These are phyloP conservation scores for Hartigia nigra DNA, from an alignment of 2,888 invertebrate genomes.

Conservation along the genomic window DNA sequence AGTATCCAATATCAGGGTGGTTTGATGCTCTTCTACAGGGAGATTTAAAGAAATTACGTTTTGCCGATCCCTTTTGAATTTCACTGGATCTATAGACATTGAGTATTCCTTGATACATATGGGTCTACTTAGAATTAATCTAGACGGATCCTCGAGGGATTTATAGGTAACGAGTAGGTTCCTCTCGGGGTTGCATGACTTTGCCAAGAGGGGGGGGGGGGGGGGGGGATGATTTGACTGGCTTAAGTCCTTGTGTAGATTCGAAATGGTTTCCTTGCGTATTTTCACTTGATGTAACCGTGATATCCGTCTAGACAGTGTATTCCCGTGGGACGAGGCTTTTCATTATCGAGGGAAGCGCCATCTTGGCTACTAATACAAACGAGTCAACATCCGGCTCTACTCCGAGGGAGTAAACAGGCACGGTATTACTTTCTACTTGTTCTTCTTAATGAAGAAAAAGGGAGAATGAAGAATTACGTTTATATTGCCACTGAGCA, in stretches of 20 bases:
- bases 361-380: slow-evolving; percentile 17
- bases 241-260: background rate
- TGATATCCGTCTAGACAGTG: background rate
- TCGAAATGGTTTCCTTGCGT: background rate
- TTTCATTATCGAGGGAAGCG: slow-evolving; percentile 19
- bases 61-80: background rate
- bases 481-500: background rate
- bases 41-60: background rate
- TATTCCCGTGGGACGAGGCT: background rate
- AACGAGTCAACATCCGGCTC: slow-evolving; percentile 25
- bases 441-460: slow-evolving; percentile 12
- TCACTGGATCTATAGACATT: background rate
- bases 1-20: slow-evolving; percentile 24
- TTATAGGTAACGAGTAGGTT: background rate
- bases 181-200: background rate
- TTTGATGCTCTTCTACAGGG: background rate
- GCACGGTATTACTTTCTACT: slow-evolving; percentile 4
- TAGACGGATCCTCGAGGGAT: background rate
- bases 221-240: background rate
- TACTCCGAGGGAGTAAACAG: slow-evolving; percentile 14
- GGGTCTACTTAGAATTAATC: background rate
- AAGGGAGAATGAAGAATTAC: background rate
- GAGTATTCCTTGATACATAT: background rate
- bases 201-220: too few species aligned
- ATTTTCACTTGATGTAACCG: background rate